Base-by-base conservation (phyloP, 2,888 invertebrate species). In the Pharmacophagus antenor region DNA sequence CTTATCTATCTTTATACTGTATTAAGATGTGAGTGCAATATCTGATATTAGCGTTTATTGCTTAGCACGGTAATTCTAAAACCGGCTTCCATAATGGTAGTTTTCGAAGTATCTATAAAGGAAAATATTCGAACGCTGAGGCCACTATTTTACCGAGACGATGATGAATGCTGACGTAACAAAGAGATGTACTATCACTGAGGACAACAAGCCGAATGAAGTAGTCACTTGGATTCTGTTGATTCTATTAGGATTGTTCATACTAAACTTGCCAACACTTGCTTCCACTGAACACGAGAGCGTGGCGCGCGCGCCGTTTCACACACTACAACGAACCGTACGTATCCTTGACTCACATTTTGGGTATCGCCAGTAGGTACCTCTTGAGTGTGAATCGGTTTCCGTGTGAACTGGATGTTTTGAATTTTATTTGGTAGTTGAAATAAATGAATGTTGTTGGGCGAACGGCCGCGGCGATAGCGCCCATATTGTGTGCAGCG, bases 321-420 rank as follows among this genome's bases (percentile, higher is more conserved):
- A 58, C 51, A 53, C 52, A 53, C 44, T 51, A 46, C 44, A 51
- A 18, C 52, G 23, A 52, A 47, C 23, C 23, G 15, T 31, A 8
- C 15, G 42, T 47, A 60, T 60, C 60, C 50, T 60, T 60, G 60
- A 60, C 60, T 60, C 44, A 60, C 55, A 60, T 60, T 60, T 55
- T 59, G 21, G 44, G 51, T 60, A 55, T 56, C 60, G 37, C 56
- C 18, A 18, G 42, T 56, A 54, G 31, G 79, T 82, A 85, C 85
- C 87, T 88, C 85, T 87, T 86, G 82, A 85, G 79, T 81, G 81
- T 77, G 78, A 82, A 74, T 77, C 69, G 70, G 80, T 82, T 84
- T 84, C 81, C 85, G 85, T 88, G 88, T 84, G 88, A 89, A 88
- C 83, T 75, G 76, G 76, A 79, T 79, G 78, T 72, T 77, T 76